A percentile compares a stretch with the other conserved stretches of the same genome.
phyloP scores from a whole-genome alignment of 2,113 vertebrate species.

The Tor tambroides region DNA sequence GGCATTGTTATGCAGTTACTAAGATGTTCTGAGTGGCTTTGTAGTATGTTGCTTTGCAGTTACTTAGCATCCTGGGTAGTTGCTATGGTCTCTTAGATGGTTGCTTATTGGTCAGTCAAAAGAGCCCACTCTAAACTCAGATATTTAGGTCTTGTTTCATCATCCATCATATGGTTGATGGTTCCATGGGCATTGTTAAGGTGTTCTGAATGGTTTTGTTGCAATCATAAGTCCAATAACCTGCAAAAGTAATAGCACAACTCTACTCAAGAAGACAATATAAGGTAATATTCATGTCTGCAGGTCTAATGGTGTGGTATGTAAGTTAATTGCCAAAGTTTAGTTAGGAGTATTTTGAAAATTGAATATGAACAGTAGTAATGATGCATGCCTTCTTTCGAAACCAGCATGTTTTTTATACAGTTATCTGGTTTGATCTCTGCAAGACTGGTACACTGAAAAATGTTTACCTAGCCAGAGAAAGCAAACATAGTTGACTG shows the following conservation, averaged over 20 bases:
- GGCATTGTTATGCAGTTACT: neutral
- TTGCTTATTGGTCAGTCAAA: neutral
- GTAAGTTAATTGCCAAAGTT: neutral
- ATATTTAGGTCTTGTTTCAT: neutral
- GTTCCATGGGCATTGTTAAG: neutral
- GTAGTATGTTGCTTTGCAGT: neutral
- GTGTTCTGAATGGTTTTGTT: neutral
- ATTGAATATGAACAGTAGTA: neutral
- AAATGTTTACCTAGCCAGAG: conserved; percentile 19
- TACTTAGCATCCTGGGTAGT: neutral
- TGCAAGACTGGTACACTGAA: neutral
- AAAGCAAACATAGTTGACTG: conserved; percentile 11
- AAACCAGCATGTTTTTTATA: conserved; percentile 23
- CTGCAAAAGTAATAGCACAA: neutral
- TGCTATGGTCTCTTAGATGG: neutral
- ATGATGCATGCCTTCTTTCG: neutral
- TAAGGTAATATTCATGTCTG: neutral
- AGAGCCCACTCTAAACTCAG: neutral
- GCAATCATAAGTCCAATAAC: neutral
- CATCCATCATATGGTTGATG: neutral
- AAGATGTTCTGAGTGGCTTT: neutral
- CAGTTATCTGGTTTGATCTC: conserved; percentile 33
- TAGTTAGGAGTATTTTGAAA: neutral
- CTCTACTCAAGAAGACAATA: neutral
- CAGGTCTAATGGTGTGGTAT: neutral